Conservation (phyloP, 2,888 invertebrate species). For the Eristalis intricaria region DNA sequence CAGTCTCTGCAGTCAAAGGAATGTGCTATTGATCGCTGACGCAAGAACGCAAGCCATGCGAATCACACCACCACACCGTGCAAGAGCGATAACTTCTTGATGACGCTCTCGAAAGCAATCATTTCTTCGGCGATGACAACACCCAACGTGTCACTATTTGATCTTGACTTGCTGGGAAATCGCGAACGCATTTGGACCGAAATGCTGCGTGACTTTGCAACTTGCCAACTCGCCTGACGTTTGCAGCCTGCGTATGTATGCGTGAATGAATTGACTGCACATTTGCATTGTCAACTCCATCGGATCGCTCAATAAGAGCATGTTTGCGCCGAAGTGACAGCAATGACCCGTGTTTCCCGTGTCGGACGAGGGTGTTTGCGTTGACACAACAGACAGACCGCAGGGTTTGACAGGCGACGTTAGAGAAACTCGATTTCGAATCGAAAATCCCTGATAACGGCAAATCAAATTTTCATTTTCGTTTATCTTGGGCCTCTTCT, state of each 20-base stretch:
- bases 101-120: no score
- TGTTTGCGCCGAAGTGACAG: background rate
- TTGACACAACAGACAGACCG: background rate
- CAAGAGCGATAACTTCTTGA: no score
- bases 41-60: background rate
- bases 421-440: background rate
- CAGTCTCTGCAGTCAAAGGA: background rate
- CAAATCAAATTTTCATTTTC: conserved; percentile 44
- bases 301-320: background rate
- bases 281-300: background rate
- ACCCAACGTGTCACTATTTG: background rate
- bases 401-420: background rate
- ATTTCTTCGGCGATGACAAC: no score
- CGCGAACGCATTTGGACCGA: background rate
- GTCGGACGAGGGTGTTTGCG: background rate
- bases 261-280: background rate
- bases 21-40: background rate
- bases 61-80: background rate
- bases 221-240: background rate
- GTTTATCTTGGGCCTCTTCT: background rate
- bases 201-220: background rate
- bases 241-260: background rate
- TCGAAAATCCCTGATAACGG: conserved; percentile 36
- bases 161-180: background rate
- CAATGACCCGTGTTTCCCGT: background rate